Conservation (phyloP, 2,888 invertebrate genomes). For the Drosophila rubida region DNA sequence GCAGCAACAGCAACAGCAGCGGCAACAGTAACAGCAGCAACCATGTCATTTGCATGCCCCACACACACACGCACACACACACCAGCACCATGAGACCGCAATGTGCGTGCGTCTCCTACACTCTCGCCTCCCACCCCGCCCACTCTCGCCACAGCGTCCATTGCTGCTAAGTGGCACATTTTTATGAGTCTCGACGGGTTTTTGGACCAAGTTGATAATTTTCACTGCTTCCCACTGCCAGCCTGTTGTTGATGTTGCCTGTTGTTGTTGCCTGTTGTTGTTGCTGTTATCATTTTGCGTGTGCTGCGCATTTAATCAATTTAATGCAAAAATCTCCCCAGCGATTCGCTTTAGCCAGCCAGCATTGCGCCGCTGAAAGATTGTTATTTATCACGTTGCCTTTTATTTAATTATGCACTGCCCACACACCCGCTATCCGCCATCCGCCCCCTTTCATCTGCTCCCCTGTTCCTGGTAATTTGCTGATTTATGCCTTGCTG, state of each 20-base stretch:
- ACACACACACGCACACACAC: slow-evolving; percentile 10
- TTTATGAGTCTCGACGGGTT: slow-evolving; percentile 78
- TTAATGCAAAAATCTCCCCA: slow-evolving; percentile 76
- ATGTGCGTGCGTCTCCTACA: slow-evolving; percentile 45
- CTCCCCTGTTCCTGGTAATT: slow-evolving; percentile 50
- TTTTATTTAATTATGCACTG: slow-evolving; percentile 73
- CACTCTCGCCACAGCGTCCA: slow-evolving; percentile 39
- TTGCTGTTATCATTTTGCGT: slow-evolving; percentile 74
- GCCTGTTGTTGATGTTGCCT: slow-evolving; percentile 24
- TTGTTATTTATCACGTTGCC: slow-evolving; percentile 78
- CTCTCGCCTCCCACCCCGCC: not conserved
- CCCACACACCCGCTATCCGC: not conserved
- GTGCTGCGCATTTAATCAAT: slow-evolving; percentile 78
- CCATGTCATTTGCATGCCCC: slow-evolving; percentile 49
- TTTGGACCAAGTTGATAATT: slow-evolving; percentile 74
- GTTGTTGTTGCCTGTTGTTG: slow-evolving; percentile 21
- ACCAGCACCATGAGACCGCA: slow-evolving; percentile 43
- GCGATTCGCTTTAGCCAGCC: slow-evolving; percentile 54
- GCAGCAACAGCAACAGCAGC: slow-evolving; percentile 31
- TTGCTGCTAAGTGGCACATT: slow-evolving; percentile 77
- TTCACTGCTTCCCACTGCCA: slow-evolving; percentile 57
- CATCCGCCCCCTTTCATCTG: not conserved
- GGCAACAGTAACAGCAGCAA: slow-evolving; percentile 40
- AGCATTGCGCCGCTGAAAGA: slow-evolving; percentile 55
- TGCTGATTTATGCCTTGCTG: slow-evolving; percentile 74